phyloP scores from a whole-genome alignment of 2,797 vertebrate genomes.

The Liparis tanakae region DNA sequence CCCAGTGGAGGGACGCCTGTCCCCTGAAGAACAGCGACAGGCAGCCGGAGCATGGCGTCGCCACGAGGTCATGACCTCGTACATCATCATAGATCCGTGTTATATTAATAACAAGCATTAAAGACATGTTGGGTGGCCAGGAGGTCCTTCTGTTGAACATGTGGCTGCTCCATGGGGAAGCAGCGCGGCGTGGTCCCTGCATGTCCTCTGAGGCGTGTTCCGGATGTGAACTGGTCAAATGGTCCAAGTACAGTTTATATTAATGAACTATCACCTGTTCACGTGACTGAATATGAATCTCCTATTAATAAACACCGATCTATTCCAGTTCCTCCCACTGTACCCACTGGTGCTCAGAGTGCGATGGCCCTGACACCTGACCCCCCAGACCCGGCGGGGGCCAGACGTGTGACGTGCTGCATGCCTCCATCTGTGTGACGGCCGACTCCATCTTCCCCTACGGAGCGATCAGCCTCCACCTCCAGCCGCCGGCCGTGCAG shows the following conservation, averaged over 20 bases:
- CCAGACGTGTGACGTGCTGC: slow-evolving; percentile 46
- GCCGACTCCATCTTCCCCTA: slow-evolving; percentile 70
- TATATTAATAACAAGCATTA: too few species aligned
- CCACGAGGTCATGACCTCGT: neutral
- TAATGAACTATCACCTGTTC: neutral
- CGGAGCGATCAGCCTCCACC: slow-evolving; percentile 69
- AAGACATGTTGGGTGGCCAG: neutral
- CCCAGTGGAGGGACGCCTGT: neutral
- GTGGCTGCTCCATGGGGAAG: neutral
- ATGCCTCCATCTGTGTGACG: slow-evolving; percentile 63
- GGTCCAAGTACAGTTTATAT: neutral
- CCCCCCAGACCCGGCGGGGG: slow-evolving; percentile 18
- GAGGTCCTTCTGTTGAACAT: neutral
- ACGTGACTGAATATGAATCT: neutral
- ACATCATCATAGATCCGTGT: too few species aligned
- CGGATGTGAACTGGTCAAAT: neutral
- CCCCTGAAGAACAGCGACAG: neutral
- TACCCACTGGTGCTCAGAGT: slow-evolving; percentile 9
- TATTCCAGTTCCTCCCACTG: neutral
- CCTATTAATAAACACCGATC: neutral
- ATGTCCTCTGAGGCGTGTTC: neutral
- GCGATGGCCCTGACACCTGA: slow-evolving; percentile 25
- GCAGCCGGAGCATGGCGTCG: neutral
- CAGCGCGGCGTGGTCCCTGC: neutral
- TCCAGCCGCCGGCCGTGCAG: slow-evolving; percentile 61